These are phyloP conservation scores for Ammodramus savannarum DNA, from an alignment of 2,113 vertebrate genomes.

Conservation along the genomic window DNA sequence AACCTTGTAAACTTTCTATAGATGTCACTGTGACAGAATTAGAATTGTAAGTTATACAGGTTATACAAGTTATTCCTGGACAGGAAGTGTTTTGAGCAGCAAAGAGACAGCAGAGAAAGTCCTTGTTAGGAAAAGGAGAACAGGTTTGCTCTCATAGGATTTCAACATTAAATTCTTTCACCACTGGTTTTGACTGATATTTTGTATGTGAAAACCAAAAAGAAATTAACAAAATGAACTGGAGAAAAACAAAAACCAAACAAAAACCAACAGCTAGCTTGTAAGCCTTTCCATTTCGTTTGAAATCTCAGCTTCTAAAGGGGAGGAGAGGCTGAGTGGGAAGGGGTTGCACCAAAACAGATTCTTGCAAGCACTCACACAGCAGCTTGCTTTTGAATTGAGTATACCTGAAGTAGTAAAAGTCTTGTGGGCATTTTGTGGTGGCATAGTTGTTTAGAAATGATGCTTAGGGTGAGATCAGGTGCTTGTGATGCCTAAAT, in stretches of 20 bases:
- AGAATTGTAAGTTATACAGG: not conserved
- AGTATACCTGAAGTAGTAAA: not conserved
- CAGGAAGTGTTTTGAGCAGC: not conserved
- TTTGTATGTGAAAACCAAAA: not conserved
- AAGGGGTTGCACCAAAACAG: not conserved
- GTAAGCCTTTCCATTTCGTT: rapidly evolving
- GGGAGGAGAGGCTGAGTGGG: not conserved
- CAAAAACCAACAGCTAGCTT: not conserved
- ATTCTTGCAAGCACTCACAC: not conserved
- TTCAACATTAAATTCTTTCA: not conserved
- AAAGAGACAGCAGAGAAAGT: not conserved
- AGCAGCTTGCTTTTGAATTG: not conserved
- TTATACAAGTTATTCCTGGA: not conserved
- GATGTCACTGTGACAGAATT: not conserved
- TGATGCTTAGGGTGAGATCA: not conserved
- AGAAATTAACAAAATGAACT: not conserved
- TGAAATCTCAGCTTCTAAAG: not conserved
- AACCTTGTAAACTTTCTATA: not conserved
- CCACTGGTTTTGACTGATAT: not conserved
- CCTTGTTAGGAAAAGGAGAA: not conserved
- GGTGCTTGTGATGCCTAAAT: not conserved
- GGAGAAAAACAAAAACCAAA: not conserved
- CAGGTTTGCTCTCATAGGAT: not conserved
- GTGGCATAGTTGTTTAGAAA: not conserved
- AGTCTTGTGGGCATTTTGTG: not conserved